Evolutionary conservation across 2,113 vertebrate species (phyloP).

Genomic region (Rattus norvegicus): GRCr8 NC_086020.1:216948501-216949000

Average conservation of each 20-base stretch:
- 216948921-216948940: not conserved
- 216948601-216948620: not conserved
- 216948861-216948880: not conserved
- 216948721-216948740: not conserved
- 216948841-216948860: not conserved
- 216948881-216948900: rapidly evolving
- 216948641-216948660: not conserved
- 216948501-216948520: not conserved
- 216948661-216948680: not conserved
- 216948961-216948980: constrained; percentile 93
- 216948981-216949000: constrained; percentile 94
- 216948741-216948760: not conserved
- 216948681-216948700: not conserved
- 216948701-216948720: not conserved
- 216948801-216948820: constrained; percentile 22
- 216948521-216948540: not conserved
- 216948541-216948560: not conserved
- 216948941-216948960: constrained; percentile 97
- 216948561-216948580: not conserved
- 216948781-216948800: not conserved
- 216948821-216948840: not conserved
- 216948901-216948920: not conserved
- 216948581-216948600: not conserved
- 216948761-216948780: not conserved
- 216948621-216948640: not conserved